These are phyloP conservation scores for Mus spretus DNA, from an alignment of 2,797 vertebrate species.

Conservation along the genomic window DNA sequence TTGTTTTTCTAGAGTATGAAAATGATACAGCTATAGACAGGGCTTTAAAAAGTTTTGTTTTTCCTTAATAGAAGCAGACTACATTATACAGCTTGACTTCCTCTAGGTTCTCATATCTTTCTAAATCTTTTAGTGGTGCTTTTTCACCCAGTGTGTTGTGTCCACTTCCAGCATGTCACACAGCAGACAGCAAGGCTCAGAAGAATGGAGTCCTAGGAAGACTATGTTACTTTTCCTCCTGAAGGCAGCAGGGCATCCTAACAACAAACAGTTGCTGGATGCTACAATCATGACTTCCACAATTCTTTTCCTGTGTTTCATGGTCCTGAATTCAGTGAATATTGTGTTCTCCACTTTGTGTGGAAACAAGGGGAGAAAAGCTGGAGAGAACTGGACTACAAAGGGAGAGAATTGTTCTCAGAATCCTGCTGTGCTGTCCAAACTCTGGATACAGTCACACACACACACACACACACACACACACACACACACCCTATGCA, in stretches of 20 bases:
- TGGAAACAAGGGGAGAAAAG: background rate
- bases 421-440: conserved; percentile 26
- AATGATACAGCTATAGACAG: background rate
- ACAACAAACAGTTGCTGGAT: too few species aligned
- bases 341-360: background rate
- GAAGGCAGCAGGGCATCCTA: background rate
- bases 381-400: background rate
- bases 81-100: background rate
- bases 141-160: background rate
- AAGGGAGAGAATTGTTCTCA: background rate
- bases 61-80: background rate
- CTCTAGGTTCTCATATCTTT: background rate
- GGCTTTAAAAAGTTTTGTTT: background rate
- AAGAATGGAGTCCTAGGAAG: background rate
- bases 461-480: conserved; percentile 59
- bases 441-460: conserved; percentile 45
- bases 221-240: background rate
- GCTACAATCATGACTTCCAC: background rate
- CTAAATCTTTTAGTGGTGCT: background rate
- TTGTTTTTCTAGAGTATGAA: background rate
- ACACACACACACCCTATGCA: conserved; percentile 73
- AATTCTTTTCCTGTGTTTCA: background rate
- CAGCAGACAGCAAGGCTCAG: background rate
- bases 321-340: background rate
- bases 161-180: background rate